Percentiles rank a stretch among this genome's conserved stretches.
Conservation (phyloP, 2,113 vertebrate species). For the Prolemur simus region DNA sequence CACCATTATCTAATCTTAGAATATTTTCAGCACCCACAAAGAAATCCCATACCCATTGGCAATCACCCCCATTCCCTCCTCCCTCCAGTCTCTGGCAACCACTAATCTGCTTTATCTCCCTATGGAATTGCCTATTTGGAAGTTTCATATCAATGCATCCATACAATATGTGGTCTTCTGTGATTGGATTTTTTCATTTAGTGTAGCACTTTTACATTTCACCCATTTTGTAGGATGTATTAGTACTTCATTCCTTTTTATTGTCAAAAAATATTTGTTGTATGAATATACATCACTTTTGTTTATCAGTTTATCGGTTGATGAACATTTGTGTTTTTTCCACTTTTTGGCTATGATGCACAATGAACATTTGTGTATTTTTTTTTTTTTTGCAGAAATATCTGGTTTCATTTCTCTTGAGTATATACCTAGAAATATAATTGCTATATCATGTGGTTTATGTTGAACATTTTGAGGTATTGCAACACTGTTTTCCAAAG, state of each 20-base stretch:
- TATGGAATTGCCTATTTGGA: not conserved
- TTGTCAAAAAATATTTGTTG: not conserved
- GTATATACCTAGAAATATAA: not conserved
- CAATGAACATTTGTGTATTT: not conserved
- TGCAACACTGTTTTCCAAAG: not conserved
- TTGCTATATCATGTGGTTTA: not conserved
- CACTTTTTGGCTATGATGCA: not conserved
- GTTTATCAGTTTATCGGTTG: not conserved
- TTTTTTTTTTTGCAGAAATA: not conserved
- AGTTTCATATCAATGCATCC: not conserved
- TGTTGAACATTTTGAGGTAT: not conserved
- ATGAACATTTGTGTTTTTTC: not conserved
- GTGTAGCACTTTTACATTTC: not conserved
- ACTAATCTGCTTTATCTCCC: not conserved
- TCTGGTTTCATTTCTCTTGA: not conserved
- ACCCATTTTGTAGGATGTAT: not conserved
- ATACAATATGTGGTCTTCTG: not conserved
- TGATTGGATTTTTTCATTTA: not conserved
- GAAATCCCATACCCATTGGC: not conserved
- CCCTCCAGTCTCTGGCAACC: not conserved
- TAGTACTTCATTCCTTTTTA: not conserved
- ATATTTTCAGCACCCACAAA: not conserved
- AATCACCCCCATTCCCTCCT: not conserved
- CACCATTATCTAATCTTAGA: not conserved
- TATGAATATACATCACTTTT: not conserved